Evolutionary conservation across 2,888 invertebrate genomes (phyloP).

Genomic region (Calameuta idolon): DNA sequence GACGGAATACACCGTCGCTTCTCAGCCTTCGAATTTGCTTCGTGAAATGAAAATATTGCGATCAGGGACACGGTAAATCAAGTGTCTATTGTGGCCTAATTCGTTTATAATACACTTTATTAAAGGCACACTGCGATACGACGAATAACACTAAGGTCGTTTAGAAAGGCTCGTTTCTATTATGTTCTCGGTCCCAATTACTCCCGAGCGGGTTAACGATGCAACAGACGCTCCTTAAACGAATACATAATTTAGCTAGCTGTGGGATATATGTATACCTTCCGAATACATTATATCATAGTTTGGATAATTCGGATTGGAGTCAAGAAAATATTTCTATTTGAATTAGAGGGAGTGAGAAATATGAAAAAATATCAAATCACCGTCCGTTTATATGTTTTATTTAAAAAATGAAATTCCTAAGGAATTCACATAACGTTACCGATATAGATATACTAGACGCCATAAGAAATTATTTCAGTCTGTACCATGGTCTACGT

Average conservation of each 20-base stretch:
- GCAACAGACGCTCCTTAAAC: conserved; percentile 2
- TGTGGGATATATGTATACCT: not conserved
- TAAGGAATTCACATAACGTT: too few species aligned
- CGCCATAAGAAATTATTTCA: too few species aligned
- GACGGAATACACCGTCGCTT: not conserved
- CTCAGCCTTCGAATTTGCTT: not conserved
- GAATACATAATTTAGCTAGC: conserved; percentile 4
- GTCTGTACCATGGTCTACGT: too few species aligned
- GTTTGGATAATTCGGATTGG: not conserved
- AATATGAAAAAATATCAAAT: too few species aligned
- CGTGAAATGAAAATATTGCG: not conserved
- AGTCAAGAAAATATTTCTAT: not conserved
- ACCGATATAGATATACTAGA: too few species aligned
- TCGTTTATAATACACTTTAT: conserved; percentile 1
- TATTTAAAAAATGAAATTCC: too few species aligned
- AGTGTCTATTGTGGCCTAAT: not conserved
- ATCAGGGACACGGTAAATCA: not conserved
- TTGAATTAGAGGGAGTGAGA: not conserved
- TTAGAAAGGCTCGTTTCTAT: conserved; percentile 7
- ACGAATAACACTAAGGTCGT: not conserved
- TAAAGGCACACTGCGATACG: not conserved
- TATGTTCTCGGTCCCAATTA: not conserved
- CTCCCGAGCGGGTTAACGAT: not conserved
- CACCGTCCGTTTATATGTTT: too few species aligned
- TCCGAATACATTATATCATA: not conserved